phyloP scores from a whole-genome alignment of 2,888 invertebrate species.

The Hemaris fuciformis region DNA sequence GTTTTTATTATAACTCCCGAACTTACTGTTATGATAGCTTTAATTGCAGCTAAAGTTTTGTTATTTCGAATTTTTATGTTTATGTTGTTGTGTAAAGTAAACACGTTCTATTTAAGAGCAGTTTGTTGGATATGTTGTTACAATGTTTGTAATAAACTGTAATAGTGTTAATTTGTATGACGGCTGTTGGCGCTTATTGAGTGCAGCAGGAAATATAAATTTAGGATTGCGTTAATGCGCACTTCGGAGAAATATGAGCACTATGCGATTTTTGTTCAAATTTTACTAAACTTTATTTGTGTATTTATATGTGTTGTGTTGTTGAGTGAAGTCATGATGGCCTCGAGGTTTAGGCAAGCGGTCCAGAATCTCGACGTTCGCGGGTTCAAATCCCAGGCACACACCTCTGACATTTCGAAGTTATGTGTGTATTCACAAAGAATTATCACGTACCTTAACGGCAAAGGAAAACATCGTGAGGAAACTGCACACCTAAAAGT shows the following conservation, averaged over 20 bases:
- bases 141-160: slow-evolving; percentile 8
- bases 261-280: background rate
- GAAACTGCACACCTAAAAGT: no score
- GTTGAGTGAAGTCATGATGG: no score
- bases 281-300: background rate
- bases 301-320: no score
- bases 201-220: slow-evolving; percentile 2
- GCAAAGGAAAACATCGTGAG: no score
- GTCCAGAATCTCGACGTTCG: no score
- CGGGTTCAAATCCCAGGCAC: no score
- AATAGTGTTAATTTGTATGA: background rate
- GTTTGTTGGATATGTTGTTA: background rate
- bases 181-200: background rate
- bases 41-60: slow-evolving; percentile 20
- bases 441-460: no score
- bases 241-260: background rate
- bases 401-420: no score
- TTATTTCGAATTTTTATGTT: slow-evolving; percentile 3
- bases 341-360: no score
- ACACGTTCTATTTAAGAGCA: background rate
- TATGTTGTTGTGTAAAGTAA: background rate
- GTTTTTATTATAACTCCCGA: slow-evolving; percentile 21
- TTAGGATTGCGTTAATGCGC: background rate
- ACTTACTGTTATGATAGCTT: slow-evolving; percentile 20
- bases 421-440: no score